Base-by-base conservation (phyloP, 2,888 invertebrate species). In the Erpobdella octoculata region DNA sequence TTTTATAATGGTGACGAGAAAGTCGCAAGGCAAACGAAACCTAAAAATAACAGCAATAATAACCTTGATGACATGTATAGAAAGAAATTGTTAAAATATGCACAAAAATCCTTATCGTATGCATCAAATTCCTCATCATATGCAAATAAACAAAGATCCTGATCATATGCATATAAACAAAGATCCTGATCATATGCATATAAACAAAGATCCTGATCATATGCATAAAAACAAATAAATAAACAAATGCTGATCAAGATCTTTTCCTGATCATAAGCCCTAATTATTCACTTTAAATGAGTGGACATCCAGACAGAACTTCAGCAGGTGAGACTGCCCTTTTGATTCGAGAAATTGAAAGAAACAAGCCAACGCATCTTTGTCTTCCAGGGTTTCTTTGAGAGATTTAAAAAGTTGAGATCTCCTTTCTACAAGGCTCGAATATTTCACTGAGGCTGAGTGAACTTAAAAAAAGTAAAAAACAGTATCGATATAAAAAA, bases 261-360 rank as follows among this genome's bases (percentile, higher is more conserved):
- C n/a, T n/a, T n/a, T n/a, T n/a, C n/a, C n/a, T n/a, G n/a, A n/a
- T n/a, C n/a, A n/a, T n/a, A 21, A 35, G 25, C 65, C 36, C 9
- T 12, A 35, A 25, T 9, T 33, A 28, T 80, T 76, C 3, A 80
- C 81, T 70, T 82, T 80, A 74, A 85, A 85, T 73, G 84, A 84
- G 68, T 85, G 82, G 6, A 84, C 83, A 76, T 85, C 85, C 71
- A 85, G 78, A 84, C 85, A 86, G 77, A 86, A 86, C 74, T 83
- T 81, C 71, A 86, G 79, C 41, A 84, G 76, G 70, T 82, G 79
- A 72, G 88, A 88, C 1, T 80, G 78, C 62, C 77, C 78, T 75
- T 88, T 86, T n/a, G 88, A 86, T 79, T 92, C 91, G 87, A 94
- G 88, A 83, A 88, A 94, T 79, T 92, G 91, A 71, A 91, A 87